These are phyloP conservation scores for Vireo altiloquus DNA, from an alignment of 2,113 vertebrate species.

Conservation along the genomic window DNA sequence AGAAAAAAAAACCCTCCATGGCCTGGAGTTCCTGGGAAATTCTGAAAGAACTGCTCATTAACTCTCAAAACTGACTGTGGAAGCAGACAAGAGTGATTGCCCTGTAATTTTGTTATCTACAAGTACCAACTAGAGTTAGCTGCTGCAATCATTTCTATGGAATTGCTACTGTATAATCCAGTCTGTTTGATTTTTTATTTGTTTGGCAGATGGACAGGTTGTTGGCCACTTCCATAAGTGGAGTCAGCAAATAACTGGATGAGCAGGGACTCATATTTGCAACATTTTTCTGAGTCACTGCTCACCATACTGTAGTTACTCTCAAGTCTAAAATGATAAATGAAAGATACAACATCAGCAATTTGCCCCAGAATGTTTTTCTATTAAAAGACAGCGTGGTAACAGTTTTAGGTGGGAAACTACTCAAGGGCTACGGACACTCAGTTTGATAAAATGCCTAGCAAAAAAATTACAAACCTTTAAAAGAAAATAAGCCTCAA, in stretches of 20 bases:
- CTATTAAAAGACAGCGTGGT: neutral
- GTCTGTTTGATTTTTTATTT: neutral
- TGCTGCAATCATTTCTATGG: neutral
- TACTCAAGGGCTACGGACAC: neutral
- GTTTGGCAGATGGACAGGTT: neutral
- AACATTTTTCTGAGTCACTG: neutral
- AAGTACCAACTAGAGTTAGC: neutral
- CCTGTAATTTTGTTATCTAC: neutral
- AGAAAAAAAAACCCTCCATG: neutral
- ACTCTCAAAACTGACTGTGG: neutral
- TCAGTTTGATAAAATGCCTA: neutral
- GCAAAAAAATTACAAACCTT: neutral
- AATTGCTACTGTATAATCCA: neutral
- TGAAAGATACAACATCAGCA: neutral
- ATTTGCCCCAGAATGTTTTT: neutral
- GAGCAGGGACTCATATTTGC: neutral
- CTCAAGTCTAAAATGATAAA: neutral
- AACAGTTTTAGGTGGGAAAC: neutral
- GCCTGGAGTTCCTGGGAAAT: neutral
- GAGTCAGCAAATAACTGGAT: neutral
- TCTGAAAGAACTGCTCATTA: neutral
- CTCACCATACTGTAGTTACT: neutral
- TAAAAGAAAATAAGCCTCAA: neutral
- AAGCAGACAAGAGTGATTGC: neutral
- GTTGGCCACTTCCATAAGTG: neutral